Base-by-base conservation (phyloP, 2,113 vertebrate genomes). In the Myotis lucifugus region DNA sequence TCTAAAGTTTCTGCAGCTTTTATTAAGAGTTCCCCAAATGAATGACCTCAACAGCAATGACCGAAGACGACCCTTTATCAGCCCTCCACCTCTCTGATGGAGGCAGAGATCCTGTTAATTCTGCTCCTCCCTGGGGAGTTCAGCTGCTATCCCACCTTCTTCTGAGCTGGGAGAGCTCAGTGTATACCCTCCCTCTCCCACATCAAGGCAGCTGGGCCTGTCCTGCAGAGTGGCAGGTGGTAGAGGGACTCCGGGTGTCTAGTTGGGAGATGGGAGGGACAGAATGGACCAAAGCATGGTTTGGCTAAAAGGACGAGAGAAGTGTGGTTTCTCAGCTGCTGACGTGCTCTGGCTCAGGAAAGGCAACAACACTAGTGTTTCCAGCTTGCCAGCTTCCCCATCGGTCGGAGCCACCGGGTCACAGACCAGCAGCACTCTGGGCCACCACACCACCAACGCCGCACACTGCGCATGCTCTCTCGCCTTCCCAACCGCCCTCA, bases 281-380 rank as follows among this genome's bases (percentile, higher is more conserved):
- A 89, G 92, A 83, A 70, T 27, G 52, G 73, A 92, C 90, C 50
- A 23, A 54, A 90, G 61, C 23, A 0, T 88, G 93, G 86, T 87
- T 94, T 97, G 95, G 97, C 97, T 97, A 48, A 81, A 84, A 93
- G 76, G 56, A 74, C 0, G 2, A 85, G 79, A 64, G 74, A 79
- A 86, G 92, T 67, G 29, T 40, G 90, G 78, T 23, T 96, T 90
- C 88, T 88, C 83, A 93, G 95, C 85, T 94, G 96, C 40, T 11
- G 11, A 92, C 37, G 18, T 79, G 96, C 90, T 94, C 90, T 96
- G 85, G 93, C 96, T 91, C 88, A 34, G 83, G 85, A 77, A 96
- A 34, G 76, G 50, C 72, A 82, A 52, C 82, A 18, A 42, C 56
- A 14, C 86, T 69, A 85, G 50, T 15, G 46, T 88, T 88, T 94